phyloP scores from a whole-genome alignment of 1,140 invertebrate genomes.

The Drosophila ananassae region DNA sequence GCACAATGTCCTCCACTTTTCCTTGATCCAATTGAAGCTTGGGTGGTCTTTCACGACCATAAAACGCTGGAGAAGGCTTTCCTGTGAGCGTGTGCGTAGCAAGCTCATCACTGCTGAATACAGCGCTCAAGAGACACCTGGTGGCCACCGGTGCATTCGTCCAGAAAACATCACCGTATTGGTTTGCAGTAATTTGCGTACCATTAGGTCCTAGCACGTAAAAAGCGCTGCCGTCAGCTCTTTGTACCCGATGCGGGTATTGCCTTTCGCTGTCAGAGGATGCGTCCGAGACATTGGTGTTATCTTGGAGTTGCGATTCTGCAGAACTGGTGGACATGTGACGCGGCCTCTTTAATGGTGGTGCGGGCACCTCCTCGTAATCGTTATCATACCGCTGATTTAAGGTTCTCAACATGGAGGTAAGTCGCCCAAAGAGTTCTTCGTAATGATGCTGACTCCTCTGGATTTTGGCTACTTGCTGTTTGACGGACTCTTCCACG shows the following conservation, averaged over 20 bases:
- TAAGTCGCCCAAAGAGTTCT: conserved; percentile 37
- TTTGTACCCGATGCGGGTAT: conserved; percentile 47
- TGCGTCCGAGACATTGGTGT: not conserved
- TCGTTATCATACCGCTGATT: conserved; percentile 56
- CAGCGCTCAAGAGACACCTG: conserved; percentile 64
- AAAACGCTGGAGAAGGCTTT: conserved; percentile 83
- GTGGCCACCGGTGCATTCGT: conserved; percentile 73
- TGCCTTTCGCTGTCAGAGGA: conserved; percentile 12
- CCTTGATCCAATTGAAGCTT: conserved; percentile 75
- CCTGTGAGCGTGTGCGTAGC: conserved; percentile 84
- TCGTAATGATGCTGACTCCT: conserved; percentile 54
- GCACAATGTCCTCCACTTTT: conserved; percentile 81
- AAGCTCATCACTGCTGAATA: conserved; percentile 78
- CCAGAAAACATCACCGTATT: conserved; percentile 76
- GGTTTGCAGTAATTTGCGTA: conserved; percentile 62
- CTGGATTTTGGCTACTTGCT: conserved; percentile 48
- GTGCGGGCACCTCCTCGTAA: conserved; percentile 20
- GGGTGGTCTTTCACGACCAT: conserved; percentile 62
- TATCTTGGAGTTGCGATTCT: conserved; percentile 24
- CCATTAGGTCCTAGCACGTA: conserved; percentile 77
- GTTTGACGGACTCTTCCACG: conserved; percentile 29
- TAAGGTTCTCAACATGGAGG: conserved; percentile 45
- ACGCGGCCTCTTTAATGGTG: conserved; percentile 36
- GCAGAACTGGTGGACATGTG: conserved; percentile 49
- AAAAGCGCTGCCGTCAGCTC: conserved; percentile 22